Percentiles rank a stretch among this genome's conserved stretches.
Conservation (phyloP, 2,113 vertebrate species). For the Vombatus ursinus region DNA sequence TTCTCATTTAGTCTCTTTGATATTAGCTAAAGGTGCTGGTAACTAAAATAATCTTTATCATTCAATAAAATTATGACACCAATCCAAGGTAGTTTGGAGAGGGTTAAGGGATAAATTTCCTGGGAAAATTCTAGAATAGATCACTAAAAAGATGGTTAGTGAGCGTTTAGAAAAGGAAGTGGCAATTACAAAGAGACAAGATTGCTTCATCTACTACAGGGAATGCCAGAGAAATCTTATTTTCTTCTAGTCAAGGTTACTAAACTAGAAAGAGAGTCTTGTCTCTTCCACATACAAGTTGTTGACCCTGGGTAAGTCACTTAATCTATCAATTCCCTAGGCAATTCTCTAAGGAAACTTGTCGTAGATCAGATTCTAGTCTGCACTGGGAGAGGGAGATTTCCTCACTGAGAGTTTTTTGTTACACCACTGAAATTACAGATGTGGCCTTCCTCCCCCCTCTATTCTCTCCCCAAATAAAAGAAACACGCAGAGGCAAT, state of each 20-base stretch:
- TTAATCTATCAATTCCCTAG: neutral
- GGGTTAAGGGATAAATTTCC: neutral
- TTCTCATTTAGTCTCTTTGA: neutral
- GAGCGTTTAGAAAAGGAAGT: neutral
- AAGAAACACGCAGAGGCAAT: neutral
- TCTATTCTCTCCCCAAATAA: neutral
- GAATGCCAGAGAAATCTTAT: neutral
- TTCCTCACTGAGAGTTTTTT: neutral
- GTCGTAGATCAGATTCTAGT: neutral
- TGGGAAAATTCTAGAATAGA: neutral
- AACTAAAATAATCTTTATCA: neutral
- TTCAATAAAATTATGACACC: neutral
- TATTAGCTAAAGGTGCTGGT: neutral
- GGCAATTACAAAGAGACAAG: neutral
- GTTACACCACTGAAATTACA: neutral
- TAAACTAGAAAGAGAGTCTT: neutral
- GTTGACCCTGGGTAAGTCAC: too few species aligned
- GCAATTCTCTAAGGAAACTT: neutral
- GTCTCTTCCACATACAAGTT: too few species aligned
- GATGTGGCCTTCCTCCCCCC: neutral
- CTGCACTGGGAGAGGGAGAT: neutral
- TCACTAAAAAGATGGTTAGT: neutral
- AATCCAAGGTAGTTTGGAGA: neutral
- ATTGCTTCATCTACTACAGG: neutral
- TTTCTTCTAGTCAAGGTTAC: neutral